These are phyloP conservation scores for Lasiommata megera DNA, from an alignment of 2,888 invertebrate species.

Conservation along the genomic window DNA sequence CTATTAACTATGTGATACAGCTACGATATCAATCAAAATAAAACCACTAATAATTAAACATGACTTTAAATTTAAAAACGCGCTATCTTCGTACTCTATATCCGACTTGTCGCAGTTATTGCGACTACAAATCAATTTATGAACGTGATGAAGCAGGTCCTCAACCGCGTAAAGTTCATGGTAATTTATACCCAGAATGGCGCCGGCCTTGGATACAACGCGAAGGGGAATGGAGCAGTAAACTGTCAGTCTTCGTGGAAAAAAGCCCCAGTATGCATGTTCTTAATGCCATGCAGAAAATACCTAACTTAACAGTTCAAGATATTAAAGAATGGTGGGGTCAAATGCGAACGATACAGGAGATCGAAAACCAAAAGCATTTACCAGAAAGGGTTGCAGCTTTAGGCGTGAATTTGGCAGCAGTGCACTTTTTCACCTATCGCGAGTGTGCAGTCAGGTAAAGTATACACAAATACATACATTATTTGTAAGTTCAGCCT, in stretches of 20 bases:
- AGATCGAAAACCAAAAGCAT: conserved; percentile 82
- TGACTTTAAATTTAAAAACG: conserved; percentile 49
- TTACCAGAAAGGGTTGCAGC: conserved; percentile 80
- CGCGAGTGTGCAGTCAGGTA: conserved; percentile 88
- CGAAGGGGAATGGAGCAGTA: conserved; percentile 80
- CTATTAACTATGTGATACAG: too few species aligned
- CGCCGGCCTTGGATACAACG: conserved; percentile 82
- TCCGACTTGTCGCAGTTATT: conserved; percentile 50
- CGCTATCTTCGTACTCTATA: conserved; percentile 29
- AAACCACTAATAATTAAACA: conserved; percentile 26
- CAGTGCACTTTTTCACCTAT: conserved; percentile 91
- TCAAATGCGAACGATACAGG: conserved; percentile 66
- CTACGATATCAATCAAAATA: background rate
- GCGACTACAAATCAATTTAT: conserved; percentile 61
- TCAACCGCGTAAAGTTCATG: conserved; percentile 53
- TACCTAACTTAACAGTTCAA: conserved; percentile 75
- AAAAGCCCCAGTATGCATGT: conserved; percentile 64
- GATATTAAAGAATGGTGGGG: conserved; percentile 81
- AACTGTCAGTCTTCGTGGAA: conserved; percentile 79
- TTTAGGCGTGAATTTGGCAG: conserved; percentile 91
- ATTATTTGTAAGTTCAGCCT: too few species aligned
- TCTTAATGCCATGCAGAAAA: conserved; percentile 67
- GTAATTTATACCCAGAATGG: conserved; percentile 80
- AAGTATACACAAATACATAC: background rate
- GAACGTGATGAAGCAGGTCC: conserved; percentile 61